Evolutionary conservation across 2,797 vertebrate species (phyloP).

Genomic region (Pygocentrus nattereri): DNA sequence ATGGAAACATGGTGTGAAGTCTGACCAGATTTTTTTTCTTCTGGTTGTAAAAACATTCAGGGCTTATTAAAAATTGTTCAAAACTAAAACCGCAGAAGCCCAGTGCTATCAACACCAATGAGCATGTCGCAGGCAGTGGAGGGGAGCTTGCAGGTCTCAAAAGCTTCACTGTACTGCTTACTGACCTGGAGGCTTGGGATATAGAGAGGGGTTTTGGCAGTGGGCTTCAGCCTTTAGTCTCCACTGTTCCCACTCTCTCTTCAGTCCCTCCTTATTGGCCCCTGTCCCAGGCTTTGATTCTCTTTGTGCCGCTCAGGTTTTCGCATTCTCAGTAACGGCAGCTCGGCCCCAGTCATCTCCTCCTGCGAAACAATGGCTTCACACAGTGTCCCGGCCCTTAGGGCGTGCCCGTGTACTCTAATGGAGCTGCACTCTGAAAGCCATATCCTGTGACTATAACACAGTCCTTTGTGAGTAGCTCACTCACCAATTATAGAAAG

Average conservation of each 20-base stretch:
- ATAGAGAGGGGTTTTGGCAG: slow-evolving; percentile 18
- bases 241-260: slow-evolving; percentile 32
- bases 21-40: background rate
- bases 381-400: slow-evolving; percentile 38
- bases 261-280: slow-evolving; percentile 25
- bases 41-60: background rate
- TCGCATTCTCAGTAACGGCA: slow-evolving; percentile 31
- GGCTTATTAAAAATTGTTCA: background rate
- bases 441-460: slow-evolving; percentile 29
- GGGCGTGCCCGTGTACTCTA: slow-evolving; percentile 49
- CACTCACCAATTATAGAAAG: slow-evolving; percentile 40
- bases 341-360: slow-evolving; percentile 29
- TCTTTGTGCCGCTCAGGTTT: slow-evolving; percentile 39
- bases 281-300: slow-evolving; percentile 44
- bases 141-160: background rate
- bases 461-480: slow-evolving; percentile 30
- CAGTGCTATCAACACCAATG: background rate
- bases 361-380: slow-evolving; percentile 57
- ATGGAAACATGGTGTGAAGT: background rate
- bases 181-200: background rate
- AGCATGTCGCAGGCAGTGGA: background rate
- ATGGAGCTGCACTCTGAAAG: slow-evolving; percentile 43
- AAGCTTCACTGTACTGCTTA: background rate
- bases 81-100: background rate
- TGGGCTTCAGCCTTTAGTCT: slow-evolving; percentile 36